These are phyloP conservation scores for Tetramorium bicarinatum DNA, from an alignment of 2,888 invertebrate species.

Conservation along the genomic window DNA sequence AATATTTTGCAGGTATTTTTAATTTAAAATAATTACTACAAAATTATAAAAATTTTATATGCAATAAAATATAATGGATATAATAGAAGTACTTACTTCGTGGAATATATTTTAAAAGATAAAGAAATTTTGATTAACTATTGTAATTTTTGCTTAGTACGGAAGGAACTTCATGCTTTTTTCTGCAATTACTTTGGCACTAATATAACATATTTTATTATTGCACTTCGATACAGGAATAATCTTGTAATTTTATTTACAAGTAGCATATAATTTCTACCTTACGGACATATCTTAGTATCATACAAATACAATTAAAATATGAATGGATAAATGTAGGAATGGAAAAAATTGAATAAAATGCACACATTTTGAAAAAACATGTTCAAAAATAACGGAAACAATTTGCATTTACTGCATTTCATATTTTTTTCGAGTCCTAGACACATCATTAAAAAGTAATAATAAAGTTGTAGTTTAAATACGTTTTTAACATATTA, in stretches of 20 bases:
- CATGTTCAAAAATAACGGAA: slow-evolving; percentile 32
- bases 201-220: slow-evolving; percentile 84
- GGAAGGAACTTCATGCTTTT: slow-evolving; percentile 56
- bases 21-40: background rate
- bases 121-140: slow-evolving; percentile 20
- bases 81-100: background rate
- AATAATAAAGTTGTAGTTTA: background rate
- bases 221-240: slow-evolving; percentile 84
- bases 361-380: slow-evolving; percentile 45
- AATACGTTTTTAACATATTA: slow-evolving; percentile 20
- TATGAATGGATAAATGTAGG: slow-evolving; percentile 48
- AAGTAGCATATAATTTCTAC: slow-evolving; percentile 76
- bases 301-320: slow-evolving; percentile 74
- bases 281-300: slow-evolving; percentile 72
- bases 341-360: slow-evolving; percentile 53
- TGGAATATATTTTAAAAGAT: slow-evolving; percentile 12
- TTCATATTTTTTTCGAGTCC: slow-evolving; percentile 16
- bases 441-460: background rate
- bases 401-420: slow-evolving; percentile 33
- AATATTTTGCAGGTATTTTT: background rate
- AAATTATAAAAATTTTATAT: slow-evolving; percentile 31
- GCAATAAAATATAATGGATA: background rate
- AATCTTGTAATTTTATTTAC: slow-evolving; percentile 79
- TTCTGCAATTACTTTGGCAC: slow-evolving; percentile 81
- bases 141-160: background rate